These are phyloP conservation scores for Smutsia temminckii DNA, from an alignment of 2,797 vertebrate species.

Conservation along the genomic window DNA sequence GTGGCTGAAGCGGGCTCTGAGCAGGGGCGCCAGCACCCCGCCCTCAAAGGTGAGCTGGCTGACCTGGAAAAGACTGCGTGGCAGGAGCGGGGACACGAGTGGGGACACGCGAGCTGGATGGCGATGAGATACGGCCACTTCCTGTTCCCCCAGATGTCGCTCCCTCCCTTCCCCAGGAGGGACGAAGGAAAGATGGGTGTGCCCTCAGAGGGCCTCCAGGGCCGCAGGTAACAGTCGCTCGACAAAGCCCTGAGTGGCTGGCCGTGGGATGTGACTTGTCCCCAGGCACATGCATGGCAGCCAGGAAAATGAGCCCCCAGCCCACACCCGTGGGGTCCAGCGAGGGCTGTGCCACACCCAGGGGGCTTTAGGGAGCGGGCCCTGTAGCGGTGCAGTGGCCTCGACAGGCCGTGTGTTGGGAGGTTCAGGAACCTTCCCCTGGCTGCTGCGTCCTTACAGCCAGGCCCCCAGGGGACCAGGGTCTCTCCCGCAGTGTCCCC, in stretches of 20 bases:
- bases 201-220: fast-evolving
- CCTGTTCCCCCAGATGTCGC: fast-evolving
- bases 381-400: no score
- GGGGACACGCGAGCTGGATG: fast-evolving
- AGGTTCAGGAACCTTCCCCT: background rate
- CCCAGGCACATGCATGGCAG: background rate
- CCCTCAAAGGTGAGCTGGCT: background rate
- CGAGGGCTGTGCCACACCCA: no score
- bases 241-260: fast-evolving
- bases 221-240: background rate
- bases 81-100: fast-evolving
- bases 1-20: background rate
- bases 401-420: background rate
- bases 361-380: fast-evolving
- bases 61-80: no score
- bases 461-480: no score
- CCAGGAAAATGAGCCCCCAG: background rate
- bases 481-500: background rate
- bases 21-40: background rate
- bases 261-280: background rate
- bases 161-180: no score
- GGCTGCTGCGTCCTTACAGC: background rate
- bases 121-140: no score
- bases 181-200: fast-evolving
- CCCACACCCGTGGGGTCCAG: no score